phyloP scores from a whole-genome alignment of 2,113 vertebrate genomes.

The Baryphthengus martii region DNA sequence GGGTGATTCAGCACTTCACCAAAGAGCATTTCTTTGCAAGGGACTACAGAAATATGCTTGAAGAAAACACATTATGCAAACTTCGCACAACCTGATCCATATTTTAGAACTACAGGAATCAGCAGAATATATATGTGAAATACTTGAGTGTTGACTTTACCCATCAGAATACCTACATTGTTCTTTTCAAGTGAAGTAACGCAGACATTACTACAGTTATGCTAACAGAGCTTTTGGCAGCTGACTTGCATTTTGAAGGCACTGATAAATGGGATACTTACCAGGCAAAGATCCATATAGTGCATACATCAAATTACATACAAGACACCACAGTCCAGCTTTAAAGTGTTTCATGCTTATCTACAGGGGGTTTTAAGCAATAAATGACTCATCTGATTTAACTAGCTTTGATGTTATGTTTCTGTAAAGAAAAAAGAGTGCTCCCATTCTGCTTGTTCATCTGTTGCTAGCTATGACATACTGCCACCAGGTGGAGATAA shows the following conservation, averaged over 20 bases:
- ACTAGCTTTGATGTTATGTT: neutral
- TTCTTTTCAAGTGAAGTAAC: neutral
- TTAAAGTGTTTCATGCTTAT: neutral
- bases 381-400: neutral
- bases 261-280: neutral
- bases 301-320: neutral
- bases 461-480: slow-evolving; percentile 37
- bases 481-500: slow-evolving; percentile 64
- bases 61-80: slow-evolving; percentile 14
- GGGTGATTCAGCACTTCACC: slow-evolving; percentile 1
- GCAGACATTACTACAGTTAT: neutral
- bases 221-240: neutral
- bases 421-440: neutral
- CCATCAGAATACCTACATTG: neutral
- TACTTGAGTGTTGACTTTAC: neutral
- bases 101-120: slow-evolving; percentile 1
- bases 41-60: neutral
- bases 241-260: neutral
- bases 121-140: neutral
- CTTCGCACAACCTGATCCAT: neutral
- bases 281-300: neutral
- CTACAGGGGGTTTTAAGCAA: neutral
- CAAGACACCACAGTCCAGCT: neutral
- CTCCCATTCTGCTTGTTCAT: neutral
- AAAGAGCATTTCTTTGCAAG: neutral